Base-by-base conservation (phyloP, 2,888 invertebrate genomes). In the Brachyptera putata region DNA sequence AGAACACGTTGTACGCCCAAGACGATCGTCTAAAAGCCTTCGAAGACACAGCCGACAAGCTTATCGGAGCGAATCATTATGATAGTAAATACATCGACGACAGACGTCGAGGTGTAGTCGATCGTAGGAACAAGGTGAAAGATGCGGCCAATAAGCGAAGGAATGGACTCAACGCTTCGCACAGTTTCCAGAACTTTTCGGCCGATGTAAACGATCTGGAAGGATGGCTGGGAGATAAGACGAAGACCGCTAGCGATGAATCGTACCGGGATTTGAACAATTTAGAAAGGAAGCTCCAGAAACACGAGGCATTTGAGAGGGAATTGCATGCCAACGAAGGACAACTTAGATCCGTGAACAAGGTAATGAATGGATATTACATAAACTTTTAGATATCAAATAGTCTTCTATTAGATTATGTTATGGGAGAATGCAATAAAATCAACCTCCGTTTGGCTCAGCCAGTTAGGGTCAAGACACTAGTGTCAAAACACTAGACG, bases 291-390 rank as follows among this genome's bases (percentile, higher is more conserved):
- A 96, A 96, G 72, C 76, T 95, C 1, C 95, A 96, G 75, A 95
- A 95, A 71, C 98, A 99, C 72, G 93, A 95, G 74, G 96, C 97
- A 0, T 97, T 98, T 71, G 96, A 97, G 70, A 80, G 96, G 1
- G 98, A 99, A 72, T 76, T 99, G 18, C 84, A 91, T 50, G 94
- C 97, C 1, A 98, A 97, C 70, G 95, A 97, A 74, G 94, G 93
- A 13, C 91, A 95, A 69, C 78, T 96, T 9, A 79, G 94, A 55
- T 86, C 87, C 21, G 89, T 95, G 0, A 92, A 91, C 67, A 91
- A 91, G 70, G 83, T 84, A 60, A 72, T n/a, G n/a, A n/a, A 76
- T 74, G 37, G 21, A 16, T 37, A 16, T 16, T n/a, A n/a, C n/a
- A n/a, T n/a, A n/a, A n/a, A n/a, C n/a, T n/a, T n/a, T n/a, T n/a